Base-by-base conservation (phyloP, 1,140 invertebrate species). In the Polypedilum vanderplanki region DNA sequence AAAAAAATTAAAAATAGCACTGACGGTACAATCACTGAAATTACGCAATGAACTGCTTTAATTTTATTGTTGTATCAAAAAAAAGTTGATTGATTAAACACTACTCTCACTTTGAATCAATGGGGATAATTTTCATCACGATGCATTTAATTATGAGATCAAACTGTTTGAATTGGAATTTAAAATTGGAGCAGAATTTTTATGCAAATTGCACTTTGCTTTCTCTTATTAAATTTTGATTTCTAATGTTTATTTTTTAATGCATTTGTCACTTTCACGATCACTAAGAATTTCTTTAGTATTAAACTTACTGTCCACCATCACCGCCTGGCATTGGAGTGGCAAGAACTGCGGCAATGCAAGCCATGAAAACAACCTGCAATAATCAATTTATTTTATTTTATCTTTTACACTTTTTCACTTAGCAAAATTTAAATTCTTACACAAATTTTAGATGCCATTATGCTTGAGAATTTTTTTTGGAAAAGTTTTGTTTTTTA, bases 401-500 rank as follows among this genome's bases (percentile, higher is more conserved):
- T 67, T 8, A 67, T 20, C 17, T 15, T n/a, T 65, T 4, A 17
- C 12, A 67, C 12, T 33, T 67, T 67, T 2, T 67, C 64, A 67
- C 64, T n/a, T 20, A 33, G 24, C 1, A 33, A 33, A 20, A 67
- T 20, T 46, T 67, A 1, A 20, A 20, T 9, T 10, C 65, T 70
- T 70, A 70, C 65, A 20, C 17, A 70, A 70, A 70, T 70, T 70
- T 70, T 70, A 18, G 20, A 17, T 70, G 65, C 65, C 65, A 70
- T 70, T 70, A 20, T 70, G 18, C 17, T 70, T 70, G 15, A 20
- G n/a, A 57, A 57, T 57, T 57, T 57, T 70, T 70, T 70, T 70
- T 70, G 7, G 17, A 20, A 18, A 70, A 10, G 8, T 70, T 70
- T 70, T 5, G 1, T 12, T 57, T 17, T 57, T 57, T 5, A 33